phyloP scores from a whole-genome alignment of 2,888 invertebrate species.

The Tromatobia lineatoria region DNA sequence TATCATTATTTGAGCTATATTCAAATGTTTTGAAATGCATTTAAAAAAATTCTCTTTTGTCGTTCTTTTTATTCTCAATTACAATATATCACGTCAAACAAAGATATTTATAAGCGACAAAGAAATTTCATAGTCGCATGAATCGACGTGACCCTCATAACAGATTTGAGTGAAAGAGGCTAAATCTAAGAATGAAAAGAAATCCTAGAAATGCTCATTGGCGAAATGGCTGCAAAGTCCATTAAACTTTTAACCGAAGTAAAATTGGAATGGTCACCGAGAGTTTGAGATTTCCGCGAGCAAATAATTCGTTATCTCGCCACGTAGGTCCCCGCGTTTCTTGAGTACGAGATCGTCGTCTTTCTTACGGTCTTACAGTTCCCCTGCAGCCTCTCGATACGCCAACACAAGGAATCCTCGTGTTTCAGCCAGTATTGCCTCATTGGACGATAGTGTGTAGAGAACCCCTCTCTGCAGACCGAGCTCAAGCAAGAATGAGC shows the following conservation, averaged over 20 bases:
- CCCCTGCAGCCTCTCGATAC: constrained; percentile 52
- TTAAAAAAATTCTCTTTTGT: too few relatives aligned
- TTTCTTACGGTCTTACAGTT: constrained; percentile 58
- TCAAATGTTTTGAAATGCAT: too few relatives aligned
- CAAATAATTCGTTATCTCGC: constrained; percentile 39
- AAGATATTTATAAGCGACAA: neutral
- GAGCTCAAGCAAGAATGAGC: constrained; percentile 40
- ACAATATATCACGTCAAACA: too few relatives aligned
- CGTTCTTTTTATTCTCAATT: too few relatives aligned
- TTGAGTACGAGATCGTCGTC: constrained; percentile 55
- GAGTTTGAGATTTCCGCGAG: constrained; percentile 29
- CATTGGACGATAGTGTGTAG: constrained; percentile 17
- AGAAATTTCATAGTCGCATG: neutral
- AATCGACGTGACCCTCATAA: neutral
- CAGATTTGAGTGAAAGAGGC: neutral
- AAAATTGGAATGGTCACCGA: constrained; percentile 39
- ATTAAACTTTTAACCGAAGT: constrained; percentile 39
- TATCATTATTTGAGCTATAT: too few relatives aligned
- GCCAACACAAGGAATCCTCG: constrained; percentile 54
- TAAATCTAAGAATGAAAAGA: neutral
- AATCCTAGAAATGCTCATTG: constrained; percentile 34
- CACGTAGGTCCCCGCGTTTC: constrained; percentile 54
- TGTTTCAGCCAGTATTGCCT: constrained; percentile 10
- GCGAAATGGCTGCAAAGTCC: constrained; percentile 25
- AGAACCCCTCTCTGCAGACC: neutral